Percentiles rank a stretch among this genome's conserved stretches.
Evolutionary conservation across 2,888 invertebrate species (phyloP).

Genomic region (Drosophila mettleri): DNA sequence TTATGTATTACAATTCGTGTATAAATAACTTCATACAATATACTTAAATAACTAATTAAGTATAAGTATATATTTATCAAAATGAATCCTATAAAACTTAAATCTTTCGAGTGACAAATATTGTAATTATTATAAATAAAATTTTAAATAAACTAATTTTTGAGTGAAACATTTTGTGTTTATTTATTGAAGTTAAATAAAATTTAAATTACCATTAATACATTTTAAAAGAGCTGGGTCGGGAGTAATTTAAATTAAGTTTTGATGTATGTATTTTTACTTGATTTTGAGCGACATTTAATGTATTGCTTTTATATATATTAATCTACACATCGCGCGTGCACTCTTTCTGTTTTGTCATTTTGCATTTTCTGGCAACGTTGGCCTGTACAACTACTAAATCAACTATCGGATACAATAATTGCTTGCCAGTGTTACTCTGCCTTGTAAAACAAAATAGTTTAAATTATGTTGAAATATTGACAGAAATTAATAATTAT

Average conservation of each 20-base stretch:
- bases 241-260: no score
- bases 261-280: no score
- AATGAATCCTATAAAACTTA: slow-evolving; percentile 83
- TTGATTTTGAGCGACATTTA: background rate
- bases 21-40: slow-evolving; percentile 27
- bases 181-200: no score
- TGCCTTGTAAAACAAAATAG: background rate
- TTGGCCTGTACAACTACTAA: slow-evolving; percentile 14
- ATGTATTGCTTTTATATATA: background rate
- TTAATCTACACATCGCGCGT: background rate
- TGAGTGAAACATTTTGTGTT: background rate
- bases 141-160: slow-evolving; percentile 20
- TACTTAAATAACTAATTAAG: slow-evolving; percentile 59
- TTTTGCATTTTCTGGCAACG: slow-evolving; percentile 29
- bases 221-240: no score
- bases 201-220: no score
- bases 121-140: no score
- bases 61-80: slow-evolving; percentile 77
- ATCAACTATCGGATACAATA: slow-evolving; percentile 40
- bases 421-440: slow-evolving; percentile 43
- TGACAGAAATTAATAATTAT: slow-evolving; percentile 2
- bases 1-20: slow-evolving; percentile 47
- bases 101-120: slow-evolving; percentile 55
- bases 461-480: slow-evolving; percentile 7
- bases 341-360: background rate